Evolutionary conservation across 2,888 invertebrate genomes (phyloP).

Genomic region (Podotricha telesiphe): DNA sequence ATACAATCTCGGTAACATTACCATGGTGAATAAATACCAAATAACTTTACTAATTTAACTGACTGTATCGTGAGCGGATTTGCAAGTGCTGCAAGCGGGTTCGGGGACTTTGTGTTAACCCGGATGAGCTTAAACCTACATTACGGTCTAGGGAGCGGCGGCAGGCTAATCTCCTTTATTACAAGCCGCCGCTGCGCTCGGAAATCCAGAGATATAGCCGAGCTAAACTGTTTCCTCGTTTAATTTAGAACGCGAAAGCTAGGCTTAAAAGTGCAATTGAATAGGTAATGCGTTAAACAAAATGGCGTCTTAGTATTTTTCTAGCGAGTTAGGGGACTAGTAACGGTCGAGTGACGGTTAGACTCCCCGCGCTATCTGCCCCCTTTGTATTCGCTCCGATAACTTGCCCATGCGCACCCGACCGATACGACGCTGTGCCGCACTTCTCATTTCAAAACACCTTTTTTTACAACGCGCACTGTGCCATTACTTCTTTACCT

Average conservation of each 20-base stretch:
- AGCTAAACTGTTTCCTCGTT: conserved; percentile 65
- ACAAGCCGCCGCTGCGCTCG: conserved; percentile 54
- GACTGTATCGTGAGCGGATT: conserved; percentile 71
- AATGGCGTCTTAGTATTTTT: conserved; percentile 80
- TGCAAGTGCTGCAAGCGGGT: conserved; percentile 57
- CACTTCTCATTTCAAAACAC: conserved; percentile 77
- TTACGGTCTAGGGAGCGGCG: conserved; percentile 61
- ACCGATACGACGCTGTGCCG: conserved; percentile 76
- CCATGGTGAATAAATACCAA: conserved; percentile 35
- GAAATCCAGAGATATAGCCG: conserved; percentile 55
- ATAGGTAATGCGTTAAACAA: conserved; percentile 60
- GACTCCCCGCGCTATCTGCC: conserved; percentile 82
- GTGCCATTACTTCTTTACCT: conserved; percentile 68
- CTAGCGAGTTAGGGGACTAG: conserved; percentile 78
- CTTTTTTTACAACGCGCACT: conserved; percentile 61
- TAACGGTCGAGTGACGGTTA: conserved; percentile 83
- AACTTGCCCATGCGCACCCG: conserved; percentile 83
- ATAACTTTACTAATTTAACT: conserved; percentile 57
- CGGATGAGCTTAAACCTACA: conserved; percentile 60
- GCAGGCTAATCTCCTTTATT: conserved; percentile 69
- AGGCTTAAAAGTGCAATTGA: conserved; percentile 59
- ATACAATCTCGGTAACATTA: conserved; percentile 45
- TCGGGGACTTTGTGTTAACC: conserved; percentile 63
- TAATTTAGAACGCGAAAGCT: conserved; percentile 62
- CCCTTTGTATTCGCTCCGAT: conserved; percentile 84